A percentile compares a stretch with the other conserved stretches of the same genome.
phyloP scores from a whole-genome alignment of 2,797 vertebrate genomes.

The Myotis pilosus region DNA sequence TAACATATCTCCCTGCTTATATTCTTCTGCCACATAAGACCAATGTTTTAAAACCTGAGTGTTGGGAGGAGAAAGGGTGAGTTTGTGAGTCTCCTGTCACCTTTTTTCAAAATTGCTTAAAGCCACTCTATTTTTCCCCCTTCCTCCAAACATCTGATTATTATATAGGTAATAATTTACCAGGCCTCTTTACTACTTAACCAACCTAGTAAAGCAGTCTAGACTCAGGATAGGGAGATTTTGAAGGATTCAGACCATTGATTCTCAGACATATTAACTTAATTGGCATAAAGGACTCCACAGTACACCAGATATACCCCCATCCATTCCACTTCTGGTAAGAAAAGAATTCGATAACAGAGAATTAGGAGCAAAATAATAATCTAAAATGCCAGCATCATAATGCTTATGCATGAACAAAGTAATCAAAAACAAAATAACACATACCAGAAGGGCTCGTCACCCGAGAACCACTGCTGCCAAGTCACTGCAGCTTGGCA shows the following conservation, averaged over 20 bases:
- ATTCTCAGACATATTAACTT: not conserved
- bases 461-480: too few species aligned
- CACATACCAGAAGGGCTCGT: not conserved
- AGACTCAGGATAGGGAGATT: not conserved
- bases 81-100: not conserved
- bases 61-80: not conserved
- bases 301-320: not conserved
- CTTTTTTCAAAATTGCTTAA: not conserved
- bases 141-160: not conserved
- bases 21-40: not conserved
- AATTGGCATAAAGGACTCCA: not conserved
- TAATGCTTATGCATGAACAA: not conserved
- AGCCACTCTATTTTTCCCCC: not conserved
- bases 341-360: not conserved
- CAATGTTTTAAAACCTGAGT: not conserved
- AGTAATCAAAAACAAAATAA: not conserved
- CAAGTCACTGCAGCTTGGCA: too few species aligned
- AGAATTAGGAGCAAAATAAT: not conserved
- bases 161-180: not conserved
- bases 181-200: not conserved
- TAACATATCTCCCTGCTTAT: not conserved
- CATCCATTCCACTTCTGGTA: not conserved
- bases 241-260: not conserved
- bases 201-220: not conserved
- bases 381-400: not conserved